A percentile compares a stretch with the other conserved stretches of the same genome.
These are phyloP conservation scores for Cirrhinus mrigala DNA, from an alignment of 2,797 vertebrate species.

Conservation along the genomic window DNA sequence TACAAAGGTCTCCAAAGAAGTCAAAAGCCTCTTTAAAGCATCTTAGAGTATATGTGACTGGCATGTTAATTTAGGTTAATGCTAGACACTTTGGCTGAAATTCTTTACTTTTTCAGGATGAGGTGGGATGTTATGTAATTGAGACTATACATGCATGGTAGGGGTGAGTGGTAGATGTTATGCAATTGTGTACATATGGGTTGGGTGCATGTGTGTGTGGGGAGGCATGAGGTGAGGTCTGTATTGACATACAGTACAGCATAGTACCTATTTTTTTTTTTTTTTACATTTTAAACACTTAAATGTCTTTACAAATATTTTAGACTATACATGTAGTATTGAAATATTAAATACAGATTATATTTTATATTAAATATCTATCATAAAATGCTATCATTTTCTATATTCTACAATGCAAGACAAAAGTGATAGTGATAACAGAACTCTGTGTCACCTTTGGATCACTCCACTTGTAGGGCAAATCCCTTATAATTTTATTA, in stretches of 20 bases:
- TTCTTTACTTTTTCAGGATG: conserved; percentile 5
- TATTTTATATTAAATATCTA: too few relatives aligned
- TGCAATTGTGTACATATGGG: conserved; percentile 8
- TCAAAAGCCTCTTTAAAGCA: conserved; percentile 55
- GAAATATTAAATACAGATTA: too few relatives aligned
- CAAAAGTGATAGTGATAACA: too few relatives aligned
- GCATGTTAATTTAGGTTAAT: conserved; percentile 56
- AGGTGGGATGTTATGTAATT: conserved; percentile 4
- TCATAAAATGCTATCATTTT: too few relatives aligned
- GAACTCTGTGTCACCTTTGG: too few relatives aligned
- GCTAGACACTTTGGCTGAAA: conserved; percentile 32
- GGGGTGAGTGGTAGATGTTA: neutral
- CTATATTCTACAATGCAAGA: too few relatives aligned
- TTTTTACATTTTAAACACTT: too few relatives aligned
- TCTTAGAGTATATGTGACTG: conserved; percentile 50
- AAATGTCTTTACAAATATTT: neutral
- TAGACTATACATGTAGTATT: neutral
- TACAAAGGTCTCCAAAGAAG: conserved; percentile 52
- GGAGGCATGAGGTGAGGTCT: neutral
- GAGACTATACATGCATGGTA: neutral
- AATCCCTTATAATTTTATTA: neutral
- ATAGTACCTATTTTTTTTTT: too few relatives aligned
- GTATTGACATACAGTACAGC: neutral
- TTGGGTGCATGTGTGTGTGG: neutral
- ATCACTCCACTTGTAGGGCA: too few relatives aligned